Evolutionary conservation across 1,140 invertebrate genomes (phyloP), one percentile per base, ranked within the genome.

Genomic region (Trissolcus basalis): DNA sequence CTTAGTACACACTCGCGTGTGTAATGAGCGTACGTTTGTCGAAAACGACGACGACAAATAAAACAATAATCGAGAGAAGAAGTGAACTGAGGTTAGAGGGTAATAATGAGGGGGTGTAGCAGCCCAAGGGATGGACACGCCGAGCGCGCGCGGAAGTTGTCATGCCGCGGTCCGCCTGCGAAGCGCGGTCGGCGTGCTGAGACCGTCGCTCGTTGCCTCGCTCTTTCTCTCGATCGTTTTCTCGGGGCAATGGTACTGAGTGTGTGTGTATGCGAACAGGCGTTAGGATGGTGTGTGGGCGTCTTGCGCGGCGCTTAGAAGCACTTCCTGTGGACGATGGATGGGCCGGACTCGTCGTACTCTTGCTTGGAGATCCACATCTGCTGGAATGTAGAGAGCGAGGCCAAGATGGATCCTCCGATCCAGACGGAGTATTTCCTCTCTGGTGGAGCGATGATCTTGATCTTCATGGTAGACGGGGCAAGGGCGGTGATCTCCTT

Each of bases 311-410:
- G 11, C 16, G 51, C 59, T 95, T 97, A 97, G 92, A 97, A 97
- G 91, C 96, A 97, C 90, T 97, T 97, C 90, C 96, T 93, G 92
- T 97, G 96, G 77, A 97, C 96, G 87, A 97, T 97, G 85, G 94
- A 94, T 77, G 96, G 96, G 78, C 96, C 96, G 82, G 95, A 96
- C 88, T 97, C 96, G 89, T 97, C 96, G 89, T 97, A 97, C 87
- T 97, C 96, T 89, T 97, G 95, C 88, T 97, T 97, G 83, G 94
- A 95, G 90, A 98, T 98, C 96, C 96, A 97, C 95, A 96, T 96
- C 89, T 94, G 94, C 87, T 96, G 94, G 94, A 96, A 96, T 88
- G 94, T 96, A 77, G 94, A 95, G 15, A 96, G 89, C 3, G 94
- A 96, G 44, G 94, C 94, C 77, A 96, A 89, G 85, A 96, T 96